phyloP scores from a whole-genome alignment of 2,797 vertebrate species.

The Micrastur ruficollis region DNA sequence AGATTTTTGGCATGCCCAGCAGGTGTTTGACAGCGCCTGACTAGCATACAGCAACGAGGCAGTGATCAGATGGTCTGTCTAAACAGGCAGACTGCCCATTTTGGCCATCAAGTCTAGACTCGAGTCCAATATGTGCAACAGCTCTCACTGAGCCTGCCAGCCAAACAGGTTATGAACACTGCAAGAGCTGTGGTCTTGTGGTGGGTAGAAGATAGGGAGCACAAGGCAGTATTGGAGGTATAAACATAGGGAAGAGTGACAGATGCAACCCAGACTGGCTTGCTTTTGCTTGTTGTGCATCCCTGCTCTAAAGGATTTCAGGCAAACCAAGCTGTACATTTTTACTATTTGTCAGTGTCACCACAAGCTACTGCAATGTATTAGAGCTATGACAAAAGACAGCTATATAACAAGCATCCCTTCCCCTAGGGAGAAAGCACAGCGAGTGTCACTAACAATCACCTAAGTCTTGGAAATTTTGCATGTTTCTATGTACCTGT shows the following conservation, averaged over 20 bases:
- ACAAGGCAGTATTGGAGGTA: fast-evolving
- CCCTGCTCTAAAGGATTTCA: background rate
- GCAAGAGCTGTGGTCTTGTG: background rate
- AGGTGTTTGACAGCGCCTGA: background rate
- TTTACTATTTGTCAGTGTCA: background rate
- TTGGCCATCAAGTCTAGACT: background rate
- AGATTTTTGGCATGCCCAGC: background rate
- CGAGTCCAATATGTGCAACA: background rate
- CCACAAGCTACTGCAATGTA: background rate
- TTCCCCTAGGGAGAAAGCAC: background rate
- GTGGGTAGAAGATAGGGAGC: background rate
- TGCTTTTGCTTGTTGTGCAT: background rate
- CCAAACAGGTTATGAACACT: background rate
- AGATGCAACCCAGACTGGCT: background rate
- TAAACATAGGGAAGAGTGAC: background rate
- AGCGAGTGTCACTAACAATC: background rate
- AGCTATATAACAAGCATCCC: background rate
- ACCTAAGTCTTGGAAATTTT: background rate
- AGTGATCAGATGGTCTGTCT: background rate
- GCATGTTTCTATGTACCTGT: background rate
- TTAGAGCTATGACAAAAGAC: background rate
- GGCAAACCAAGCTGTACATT: background rate
- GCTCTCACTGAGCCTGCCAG: background rate
- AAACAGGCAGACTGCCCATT: background rate
- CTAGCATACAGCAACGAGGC: background rate